phyloP scores from a whole-genome alignment of 2,113 vertebrate genomes.

The Phocoena sinus region DNA sequence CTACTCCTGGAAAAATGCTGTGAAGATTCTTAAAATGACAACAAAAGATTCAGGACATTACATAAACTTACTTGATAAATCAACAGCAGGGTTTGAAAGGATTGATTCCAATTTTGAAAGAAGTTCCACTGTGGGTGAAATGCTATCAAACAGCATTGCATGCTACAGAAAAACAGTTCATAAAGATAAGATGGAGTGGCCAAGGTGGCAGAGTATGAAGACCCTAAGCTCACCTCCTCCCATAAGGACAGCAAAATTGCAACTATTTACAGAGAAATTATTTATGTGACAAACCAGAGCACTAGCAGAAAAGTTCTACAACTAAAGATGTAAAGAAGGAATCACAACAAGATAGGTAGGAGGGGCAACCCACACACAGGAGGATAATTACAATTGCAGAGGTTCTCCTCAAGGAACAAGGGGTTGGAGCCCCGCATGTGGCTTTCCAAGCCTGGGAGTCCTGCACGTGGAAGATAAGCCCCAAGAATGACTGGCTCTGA shows the following conservation, averaged over 20 bases:
- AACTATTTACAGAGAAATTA: neutral
- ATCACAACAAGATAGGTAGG: neutral
- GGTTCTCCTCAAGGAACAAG: neutral
- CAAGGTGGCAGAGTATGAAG: neutral
- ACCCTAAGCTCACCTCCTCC: neutral
- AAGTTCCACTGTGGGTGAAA: neutral
- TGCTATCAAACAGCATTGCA: neutral
- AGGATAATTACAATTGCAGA: neutral
- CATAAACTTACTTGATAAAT: neutral
- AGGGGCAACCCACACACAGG: neutral
- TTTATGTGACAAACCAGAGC: neutral
- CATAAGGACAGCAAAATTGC: neutral
- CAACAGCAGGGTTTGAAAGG: neutral
- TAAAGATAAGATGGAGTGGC: neutral
- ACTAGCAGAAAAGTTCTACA: neutral
- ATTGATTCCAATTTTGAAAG: neutral
- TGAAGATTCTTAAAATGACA: neutral
- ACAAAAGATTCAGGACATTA: neutral
- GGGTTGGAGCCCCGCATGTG: neutral
- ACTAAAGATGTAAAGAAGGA: neutral
- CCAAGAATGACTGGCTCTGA: neutral
- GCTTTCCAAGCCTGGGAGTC: neutral
- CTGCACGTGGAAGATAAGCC: neutral
- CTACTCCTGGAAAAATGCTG: neutral
- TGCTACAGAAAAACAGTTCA: neutral